These are phyloP conservation scores for Didymodactylos carnosus DNA, from an alignment of 2,888 invertebrate genomes.

Conservation along the genomic window DNA sequence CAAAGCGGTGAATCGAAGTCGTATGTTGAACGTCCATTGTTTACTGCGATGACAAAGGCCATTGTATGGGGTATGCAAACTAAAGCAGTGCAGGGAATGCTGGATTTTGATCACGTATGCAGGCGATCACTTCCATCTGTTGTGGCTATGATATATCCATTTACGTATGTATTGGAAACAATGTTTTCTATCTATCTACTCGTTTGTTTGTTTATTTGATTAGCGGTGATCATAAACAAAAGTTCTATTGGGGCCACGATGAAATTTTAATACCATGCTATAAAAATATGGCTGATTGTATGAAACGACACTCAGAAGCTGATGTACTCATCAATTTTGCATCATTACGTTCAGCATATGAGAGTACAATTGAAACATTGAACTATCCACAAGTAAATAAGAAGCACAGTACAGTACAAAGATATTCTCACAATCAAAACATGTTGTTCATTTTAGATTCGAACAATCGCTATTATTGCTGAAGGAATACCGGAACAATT, in stretches of 20 bases:
- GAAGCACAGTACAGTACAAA: slow-evolving; percentile 21
- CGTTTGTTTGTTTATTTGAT: no score
- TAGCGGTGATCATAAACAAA: slow-evolving; percentile 94
- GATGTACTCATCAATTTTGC: slow-evolving; percentile 88
- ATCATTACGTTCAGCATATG: slow-evolving; percentile 84
- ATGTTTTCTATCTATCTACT: not conserved
- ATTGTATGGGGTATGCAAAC: slow-evolving; percentile 99
- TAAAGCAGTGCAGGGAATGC: slow-evolving; percentile 66
- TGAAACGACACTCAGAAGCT: slow-evolving; percentile 78
- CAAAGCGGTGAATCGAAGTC: not conserved
- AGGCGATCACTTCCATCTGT: slow-evolving; percentile 61
- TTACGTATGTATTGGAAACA: slow-evolving; percentile 45
- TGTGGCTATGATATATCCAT: slow-evolving; percentile 89
- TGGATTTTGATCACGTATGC: slow-evolving; percentile 86
- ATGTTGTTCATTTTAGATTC: slow-evolving; percentile 44
- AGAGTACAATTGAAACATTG: slow-evolving; percentile 80
- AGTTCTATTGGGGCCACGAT: slow-evolving; percentile 98
- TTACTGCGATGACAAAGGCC: slow-evolving; percentile 63
- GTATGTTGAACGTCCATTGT: slow-evolving; percentile 41
- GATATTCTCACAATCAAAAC: not conserved
- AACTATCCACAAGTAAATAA: slow-evolving; percentile 50
- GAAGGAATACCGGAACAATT: slow-evolving; percentile 98
- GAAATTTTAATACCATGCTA: slow-evolving; percentile 71
- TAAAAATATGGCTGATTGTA: slow-evolving; percentile 86
- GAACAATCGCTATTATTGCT: slow-evolving; percentile 89